Evolutionary conservation across 2,888 invertebrate species (phyloP).

Genomic region (Erannis defoliaria): DNA sequence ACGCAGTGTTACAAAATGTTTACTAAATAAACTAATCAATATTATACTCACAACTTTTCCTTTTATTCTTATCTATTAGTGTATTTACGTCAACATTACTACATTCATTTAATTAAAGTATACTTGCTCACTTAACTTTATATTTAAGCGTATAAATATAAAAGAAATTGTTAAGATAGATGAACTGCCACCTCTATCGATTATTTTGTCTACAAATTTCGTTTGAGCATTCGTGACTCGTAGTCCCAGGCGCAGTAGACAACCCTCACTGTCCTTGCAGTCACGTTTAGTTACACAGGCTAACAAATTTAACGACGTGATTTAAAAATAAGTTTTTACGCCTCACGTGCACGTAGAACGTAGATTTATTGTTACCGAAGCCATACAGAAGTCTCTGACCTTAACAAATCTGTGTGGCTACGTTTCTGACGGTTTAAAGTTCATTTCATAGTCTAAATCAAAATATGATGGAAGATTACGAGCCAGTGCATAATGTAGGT

Average conservation of each 20-base stretch:
- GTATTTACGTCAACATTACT: too few relatives aligned
- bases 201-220: conserved; percentile 7
- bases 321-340: conserved; percentile 3
- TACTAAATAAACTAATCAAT: neutral
- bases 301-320: neutral
- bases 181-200: conserved; percentile 7
- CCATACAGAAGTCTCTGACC: neutral
- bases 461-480: conserved; percentile 41
- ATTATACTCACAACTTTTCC: neutral
- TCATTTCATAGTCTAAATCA: conserved; percentile 16
- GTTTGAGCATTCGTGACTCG: conserved; percentile 10
- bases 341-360: neutral
- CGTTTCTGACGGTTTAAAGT: conserved; percentile 23
- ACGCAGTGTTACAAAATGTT: conserved; percentile 12
- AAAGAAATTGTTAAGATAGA: neutral
- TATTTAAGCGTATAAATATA: neutral
- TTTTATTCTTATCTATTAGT: neutral
- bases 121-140: too few relatives aligned
- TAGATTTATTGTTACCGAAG: neutral
- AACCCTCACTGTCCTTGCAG: conserved; percentile 17
- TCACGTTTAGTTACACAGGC: conserved; percentile 10
- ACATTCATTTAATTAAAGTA: too few relatives aligned
- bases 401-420: conserved; percentile 49
- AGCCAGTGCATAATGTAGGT: conserved; percentile 34
- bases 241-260: conserved; percentile 21